Base-by-base conservation (phyloP, 2,797 vertebrate genomes). In the Mionectes olivaceus region DNA sequence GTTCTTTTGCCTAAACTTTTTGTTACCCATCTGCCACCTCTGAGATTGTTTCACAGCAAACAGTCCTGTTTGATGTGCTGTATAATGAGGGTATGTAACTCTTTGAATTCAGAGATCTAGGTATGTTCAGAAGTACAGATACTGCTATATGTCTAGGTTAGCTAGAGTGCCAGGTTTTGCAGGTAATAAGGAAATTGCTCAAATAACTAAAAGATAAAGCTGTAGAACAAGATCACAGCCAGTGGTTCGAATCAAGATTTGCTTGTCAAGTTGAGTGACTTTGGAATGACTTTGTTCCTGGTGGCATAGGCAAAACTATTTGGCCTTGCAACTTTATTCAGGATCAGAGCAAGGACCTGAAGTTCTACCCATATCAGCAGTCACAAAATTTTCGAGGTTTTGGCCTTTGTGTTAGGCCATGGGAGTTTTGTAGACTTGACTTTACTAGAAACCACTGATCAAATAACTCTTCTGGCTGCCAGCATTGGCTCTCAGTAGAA, bases 401-500 rank as follows among this genome's bases (percentile, higher is more conserved):
- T 64, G 28, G 11, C 39, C 24, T 21, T 49, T 65, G 8, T 33
- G 39, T 67, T 64, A 59, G 23, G 27, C 44, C 5, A 2, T 22
- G 14, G 16, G 30, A 63, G 30, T 46, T 75, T 67, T 75, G 18
- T 30, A 82, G 71, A 7, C 18, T n/a, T 57, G 28, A 21, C n/a
- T 65, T 74, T 17, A 17, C 44, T 57, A 44, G 67, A 75, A 75
- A 63, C 13, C 10, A n/a, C 18, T 19, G 19, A 35, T 67, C 14
- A 53, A 24, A 32, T 57, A 85, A 61, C 15, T 46, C 10, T 14
- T 57, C 30, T 65, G 67, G 11, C 53, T 92, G 59, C 47, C 2
- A 1, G 13, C 1, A 0, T 15, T 17, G 35, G 19, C 19, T 70
- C 2, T 2, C 52, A 35, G 18, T 22, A 50, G 57, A 43, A 55